A percentile compares a stretch with the other conserved stretches of the same genome.
Evolutionary conservation across 2,888 invertebrate genomes (phyloP).

Genomic region (Oscheius sp.): DNA sequence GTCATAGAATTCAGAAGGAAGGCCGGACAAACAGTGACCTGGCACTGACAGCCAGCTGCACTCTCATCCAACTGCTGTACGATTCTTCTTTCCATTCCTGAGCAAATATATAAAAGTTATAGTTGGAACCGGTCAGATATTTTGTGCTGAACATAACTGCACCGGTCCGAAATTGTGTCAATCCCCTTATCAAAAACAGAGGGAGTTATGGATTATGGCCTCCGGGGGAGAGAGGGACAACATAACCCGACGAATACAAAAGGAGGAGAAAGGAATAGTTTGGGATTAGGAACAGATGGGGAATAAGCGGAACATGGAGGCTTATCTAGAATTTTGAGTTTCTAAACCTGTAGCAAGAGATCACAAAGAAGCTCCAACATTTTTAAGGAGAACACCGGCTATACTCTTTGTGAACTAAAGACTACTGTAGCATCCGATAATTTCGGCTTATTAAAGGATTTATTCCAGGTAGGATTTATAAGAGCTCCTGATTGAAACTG

Average conservation of each 20-base stretch:
- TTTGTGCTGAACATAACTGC: background rate
- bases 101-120: background rate
- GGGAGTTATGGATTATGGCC: slow-evolving; percentile 17
- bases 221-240: slow-evolving; percentile 5
- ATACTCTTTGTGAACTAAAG: no score
- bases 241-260: background rate
- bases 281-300: no score
- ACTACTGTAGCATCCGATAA: no score
- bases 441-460: no score
- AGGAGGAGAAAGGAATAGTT: background rate
- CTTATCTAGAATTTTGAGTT: no score
- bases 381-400: no score
- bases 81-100: no score
- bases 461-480: no score
- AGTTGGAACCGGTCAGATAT: background rate
- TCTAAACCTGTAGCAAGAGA: no score
- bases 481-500: no score
- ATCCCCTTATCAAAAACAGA: slow-evolving; percentile 31
- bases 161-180: slow-evolving; percentile 29
- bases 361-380: no score
- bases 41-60: slow-evolving; percentile 19
- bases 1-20: background rate
- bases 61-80: slow-evolving; percentile 10
- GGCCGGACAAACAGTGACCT: background rate
- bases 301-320: no score